Evolutionary conservation across 2,113 vertebrate genomes (phyloP).

Genomic region (Colius striatus): DNA sequence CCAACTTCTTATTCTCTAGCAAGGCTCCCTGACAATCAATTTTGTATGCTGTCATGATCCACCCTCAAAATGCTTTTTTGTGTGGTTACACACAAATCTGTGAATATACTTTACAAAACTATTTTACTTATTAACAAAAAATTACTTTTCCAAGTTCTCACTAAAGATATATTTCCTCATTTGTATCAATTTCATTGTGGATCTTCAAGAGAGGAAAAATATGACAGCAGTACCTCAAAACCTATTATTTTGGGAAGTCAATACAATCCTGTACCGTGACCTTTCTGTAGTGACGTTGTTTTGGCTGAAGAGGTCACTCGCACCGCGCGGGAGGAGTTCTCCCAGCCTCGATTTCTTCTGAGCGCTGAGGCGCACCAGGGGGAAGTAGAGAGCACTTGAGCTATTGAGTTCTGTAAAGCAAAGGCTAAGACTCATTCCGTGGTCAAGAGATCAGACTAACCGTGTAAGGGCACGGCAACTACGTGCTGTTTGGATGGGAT

Average conservation of each 20-base stretch:
- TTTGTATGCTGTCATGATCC: neutral
- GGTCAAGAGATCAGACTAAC: neutral
- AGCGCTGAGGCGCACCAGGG: neutral
- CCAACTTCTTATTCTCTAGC: neutral
- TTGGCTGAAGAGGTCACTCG: slow-evolving; percentile 51
- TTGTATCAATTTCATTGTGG: neutral
- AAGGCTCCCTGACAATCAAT: neutral
- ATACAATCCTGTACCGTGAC: fast-evolving
- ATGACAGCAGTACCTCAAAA: neutral
- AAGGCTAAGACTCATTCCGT: neutral
- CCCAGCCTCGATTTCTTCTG: neutral
- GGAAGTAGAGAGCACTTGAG: neutral
- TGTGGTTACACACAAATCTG: neutral
- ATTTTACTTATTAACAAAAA: neutral
- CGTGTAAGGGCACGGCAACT: neutral
- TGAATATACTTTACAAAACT: neutral
- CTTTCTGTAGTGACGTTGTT: neutral
- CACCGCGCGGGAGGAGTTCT: neutral
- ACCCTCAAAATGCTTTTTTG: fast-evolving
- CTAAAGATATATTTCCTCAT: neutral
- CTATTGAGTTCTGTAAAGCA: too few relatives aligned
- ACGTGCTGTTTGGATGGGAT: neutral
- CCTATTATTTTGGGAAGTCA: fast-evolving
- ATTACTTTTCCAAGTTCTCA: neutral
- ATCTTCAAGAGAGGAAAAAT: neutral